These are phyloP conservation scores for Danaus melanippus DNA, from an alignment of 1,140 invertebrate species.

Conservation along the genomic window DNA sequence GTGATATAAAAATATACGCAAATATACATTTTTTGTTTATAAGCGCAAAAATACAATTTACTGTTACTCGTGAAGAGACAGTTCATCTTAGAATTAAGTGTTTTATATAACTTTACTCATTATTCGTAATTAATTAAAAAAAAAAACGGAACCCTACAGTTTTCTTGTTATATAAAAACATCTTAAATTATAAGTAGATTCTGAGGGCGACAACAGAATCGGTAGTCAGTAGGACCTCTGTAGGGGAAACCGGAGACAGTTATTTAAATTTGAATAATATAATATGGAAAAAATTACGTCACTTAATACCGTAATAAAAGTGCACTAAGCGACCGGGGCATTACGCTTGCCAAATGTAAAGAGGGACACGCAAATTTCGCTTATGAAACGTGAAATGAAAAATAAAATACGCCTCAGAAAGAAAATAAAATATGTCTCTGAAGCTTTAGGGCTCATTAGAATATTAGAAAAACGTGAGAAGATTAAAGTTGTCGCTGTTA, in stretches of 20 bases:
- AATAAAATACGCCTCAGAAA: slow-evolving; percentile 65
- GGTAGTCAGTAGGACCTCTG: slow-evolving; percentile 57
- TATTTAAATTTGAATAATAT: slow-evolving; percentile 75
- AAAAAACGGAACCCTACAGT: slow-evolving; percentile 17
- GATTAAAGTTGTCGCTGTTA: slow-evolving; percentile 54
- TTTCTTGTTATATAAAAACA: slow-evolving; percentile 35
- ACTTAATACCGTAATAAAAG: slow-evolving; percentile 74
- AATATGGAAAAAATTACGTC: slow-evolving; percentile 75
- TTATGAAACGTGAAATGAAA: slow-evolving; percentile 73
- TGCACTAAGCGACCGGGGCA: slow-evolving; percentile 71
- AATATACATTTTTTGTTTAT: too few relatives aligned
- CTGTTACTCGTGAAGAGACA: too few relatives aligned
- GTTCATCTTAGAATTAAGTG: too few relatives aligned
- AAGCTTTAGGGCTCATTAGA: slow-evolving; percentile 66
- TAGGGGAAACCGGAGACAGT: slow-evolving; percentile 70
- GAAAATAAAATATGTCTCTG: slow-evolving; percentile 65
- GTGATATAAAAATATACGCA: neutral
- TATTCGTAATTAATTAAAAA: too few relatives aligned
- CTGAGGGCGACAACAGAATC: slow-evolving; percentile 62
- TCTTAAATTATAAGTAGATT: slow-evolving; percentile 61
- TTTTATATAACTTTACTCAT: too few relatives aligned
- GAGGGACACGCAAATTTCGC: slow-evolving; percentile 63
- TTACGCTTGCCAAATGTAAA: slow-evolving; percentile 66
- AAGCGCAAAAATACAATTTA: too few relatives aligned
- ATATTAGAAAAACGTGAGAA: slow-evolving; percentile 64